Conservation (phyloP, 2,113 vertebrate species). For the Anseranas semipalmata region DNA sequence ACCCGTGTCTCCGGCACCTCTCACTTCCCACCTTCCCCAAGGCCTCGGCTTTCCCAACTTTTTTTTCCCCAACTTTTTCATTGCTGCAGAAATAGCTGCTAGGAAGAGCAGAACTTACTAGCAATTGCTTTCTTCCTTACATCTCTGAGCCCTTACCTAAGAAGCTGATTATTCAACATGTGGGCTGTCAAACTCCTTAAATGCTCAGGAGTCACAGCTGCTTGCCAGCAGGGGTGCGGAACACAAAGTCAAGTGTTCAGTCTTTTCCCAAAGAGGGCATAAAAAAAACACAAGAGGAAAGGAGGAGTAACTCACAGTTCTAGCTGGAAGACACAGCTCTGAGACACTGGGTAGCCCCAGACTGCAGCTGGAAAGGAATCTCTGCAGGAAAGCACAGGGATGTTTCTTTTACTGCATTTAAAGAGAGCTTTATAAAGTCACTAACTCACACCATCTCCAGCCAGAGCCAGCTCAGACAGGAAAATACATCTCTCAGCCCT, state of each 20-base stretch:
- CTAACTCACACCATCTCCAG: background rate
- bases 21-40: background rate
- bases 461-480: background rate
- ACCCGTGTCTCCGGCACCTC: background rate
- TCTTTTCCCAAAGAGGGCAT: background rate
- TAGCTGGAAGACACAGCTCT: background rate
- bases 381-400: background rate
- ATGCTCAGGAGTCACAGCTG: background rate
- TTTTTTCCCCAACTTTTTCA: no score
- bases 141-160: background rate
- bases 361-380: background rate
- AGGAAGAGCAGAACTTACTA: background rate
- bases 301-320: background rate
- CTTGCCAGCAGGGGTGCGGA: background rate
- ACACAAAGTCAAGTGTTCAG: rapidly evolving
- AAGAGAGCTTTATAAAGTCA: background rate
- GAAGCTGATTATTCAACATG: background rate
- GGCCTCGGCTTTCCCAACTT: background rate
- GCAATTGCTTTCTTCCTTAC: background rate
- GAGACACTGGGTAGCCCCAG: background rate
- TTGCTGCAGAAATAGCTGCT: background rate
- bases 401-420: background rate
- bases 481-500: background rate
- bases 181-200: background rate
- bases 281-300: background rate